Evolutionary conservation across 2,888 invertebrate species (phyloP).

Genomic region (Thymelicus lineola): DNA sequence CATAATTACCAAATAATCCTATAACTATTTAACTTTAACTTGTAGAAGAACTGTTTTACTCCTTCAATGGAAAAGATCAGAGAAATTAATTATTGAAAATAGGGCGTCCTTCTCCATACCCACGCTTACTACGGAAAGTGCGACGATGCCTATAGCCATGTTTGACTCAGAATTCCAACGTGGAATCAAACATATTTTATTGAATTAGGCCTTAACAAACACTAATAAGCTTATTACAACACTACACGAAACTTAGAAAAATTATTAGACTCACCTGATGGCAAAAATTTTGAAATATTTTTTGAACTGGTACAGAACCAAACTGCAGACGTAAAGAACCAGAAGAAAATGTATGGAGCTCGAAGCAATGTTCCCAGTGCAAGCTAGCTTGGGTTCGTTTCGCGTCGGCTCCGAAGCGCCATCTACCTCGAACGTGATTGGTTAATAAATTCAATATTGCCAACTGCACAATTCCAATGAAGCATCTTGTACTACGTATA

Average conservation of each 20-base stretch:
- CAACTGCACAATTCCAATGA: constrained; percentile 61
- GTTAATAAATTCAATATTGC: constrained; percentile 61
- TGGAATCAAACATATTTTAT: constrained; percentile 73
- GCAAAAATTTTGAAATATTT: constrained; percentile 85
- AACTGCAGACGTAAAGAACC: constrained; percentile 85
- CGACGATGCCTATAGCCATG: constrained; percentile 82
- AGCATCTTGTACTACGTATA: constrained; percentile 79
- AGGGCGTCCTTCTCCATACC: constrained; percentile 79
- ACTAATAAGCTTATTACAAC: constrained; percentile 66
- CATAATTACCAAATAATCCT: constrained; percentile 77
- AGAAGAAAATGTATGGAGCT: constrained; percentile 86
- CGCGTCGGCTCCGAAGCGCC: constrained; percentile 79
- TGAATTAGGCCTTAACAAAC: constrained; percentile 62
- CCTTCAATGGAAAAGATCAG: constrained; percentile 77
- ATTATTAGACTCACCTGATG: constrained; percentile 80
- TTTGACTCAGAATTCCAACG: constrained; percentile 84
- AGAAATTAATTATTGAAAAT: constrained; percentile 84
- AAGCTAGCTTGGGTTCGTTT: constrained; percentile 81
- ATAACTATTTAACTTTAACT: constrained; percentile 72
- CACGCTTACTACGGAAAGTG: constrained; percentile 83
- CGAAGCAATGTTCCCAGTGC: constrained; percentile 82
- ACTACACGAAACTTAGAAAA: constrained; percentile 68
- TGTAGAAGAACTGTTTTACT: constrained; percentile 79
- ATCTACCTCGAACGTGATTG: constrained; percentile 75
- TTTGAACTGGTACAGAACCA: constrained; percentile 84